These are phyloP conservation scores for Eilema caniola DNA, from an alignment of 2,888 invertebrate species.

Conservation along the genomic window DNA sequence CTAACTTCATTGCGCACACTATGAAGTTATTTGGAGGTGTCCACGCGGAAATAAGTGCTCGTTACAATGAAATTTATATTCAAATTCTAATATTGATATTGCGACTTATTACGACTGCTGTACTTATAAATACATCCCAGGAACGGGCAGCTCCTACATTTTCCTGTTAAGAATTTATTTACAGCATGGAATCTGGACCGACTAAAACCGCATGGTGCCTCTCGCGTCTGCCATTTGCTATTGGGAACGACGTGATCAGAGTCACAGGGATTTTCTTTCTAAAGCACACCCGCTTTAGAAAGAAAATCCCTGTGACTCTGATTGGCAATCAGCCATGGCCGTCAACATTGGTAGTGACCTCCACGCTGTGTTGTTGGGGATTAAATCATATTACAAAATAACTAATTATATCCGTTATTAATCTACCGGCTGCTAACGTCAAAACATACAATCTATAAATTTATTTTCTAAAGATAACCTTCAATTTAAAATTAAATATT, in stretches of 20 bases:
- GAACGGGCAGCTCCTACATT: too few species aligned
- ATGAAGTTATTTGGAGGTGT: background rate
- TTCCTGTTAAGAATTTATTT: too few species aligned
- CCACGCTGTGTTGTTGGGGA: background rate
- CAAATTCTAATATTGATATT: background rate
- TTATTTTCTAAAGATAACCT: conserved; percentile 1
- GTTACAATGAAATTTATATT: background rate
- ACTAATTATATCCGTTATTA: background rate
- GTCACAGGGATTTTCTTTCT: background rate
- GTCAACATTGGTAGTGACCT: background rate
- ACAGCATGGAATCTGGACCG: too few species aligned
- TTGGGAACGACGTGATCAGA: too few species aligned
- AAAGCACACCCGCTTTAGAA: too few species aligned
- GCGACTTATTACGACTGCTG: too few species aligned
- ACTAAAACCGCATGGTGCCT: too few species aligned
- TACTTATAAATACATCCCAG: too few species aligned
- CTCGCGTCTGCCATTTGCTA: too few species aligned
- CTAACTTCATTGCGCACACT: background rate
- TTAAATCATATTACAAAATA: background rate
- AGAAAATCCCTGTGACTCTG: background rate
- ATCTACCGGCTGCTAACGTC: background rate
- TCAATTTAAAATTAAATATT: background rate
- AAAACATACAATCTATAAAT: background rate
- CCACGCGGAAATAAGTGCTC: background rate
- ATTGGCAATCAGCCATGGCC: too few species aligned